Conservation (phyloP, 1,140 invertebrate species). For the Batillaria attramentaria region DNA sequence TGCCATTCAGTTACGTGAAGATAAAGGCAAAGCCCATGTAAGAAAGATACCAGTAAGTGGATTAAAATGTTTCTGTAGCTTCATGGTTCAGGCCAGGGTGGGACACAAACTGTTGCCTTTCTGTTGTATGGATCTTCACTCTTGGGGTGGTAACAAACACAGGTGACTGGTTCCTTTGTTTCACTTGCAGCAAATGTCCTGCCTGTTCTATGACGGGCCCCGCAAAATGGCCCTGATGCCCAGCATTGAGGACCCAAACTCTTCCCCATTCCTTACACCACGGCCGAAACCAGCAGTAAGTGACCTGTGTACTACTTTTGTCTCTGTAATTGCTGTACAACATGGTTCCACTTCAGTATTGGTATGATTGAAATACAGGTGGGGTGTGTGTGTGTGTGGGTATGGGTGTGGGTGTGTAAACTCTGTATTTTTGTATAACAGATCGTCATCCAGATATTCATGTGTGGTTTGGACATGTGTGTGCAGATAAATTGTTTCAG, state of each 20-base stretch:
- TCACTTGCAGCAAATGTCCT: constrained; percentile 49
- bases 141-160: not conserved
- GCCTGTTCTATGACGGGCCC: constrained; percentile 55
- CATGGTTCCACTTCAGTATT: no score
- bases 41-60: not conserved
- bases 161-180: no score
- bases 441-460: not conserved
- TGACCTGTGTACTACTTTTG: not conserved
- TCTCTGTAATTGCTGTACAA: no score
- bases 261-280: constrained; percentile 51
- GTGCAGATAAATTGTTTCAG: no score
- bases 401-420: not conserved
- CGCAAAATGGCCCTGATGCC: constrained; percentile 58
- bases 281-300: constrained; percentile 45
- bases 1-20: no score
- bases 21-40: not conserved
- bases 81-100: not conserved
- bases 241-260: constrained; percentile 44
- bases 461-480: no score
- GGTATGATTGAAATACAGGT: not conserved
- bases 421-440: not conserved
- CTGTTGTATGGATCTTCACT: not conserved
- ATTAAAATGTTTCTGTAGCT: not conserved
- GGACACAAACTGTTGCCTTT: not conserved
- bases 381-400: no score